These are phyloP conservation scores for Dasypus novemcinctus DNA, from an alignment of 2,113 vertebrate species.

Conservation along the genomic window DNA sequence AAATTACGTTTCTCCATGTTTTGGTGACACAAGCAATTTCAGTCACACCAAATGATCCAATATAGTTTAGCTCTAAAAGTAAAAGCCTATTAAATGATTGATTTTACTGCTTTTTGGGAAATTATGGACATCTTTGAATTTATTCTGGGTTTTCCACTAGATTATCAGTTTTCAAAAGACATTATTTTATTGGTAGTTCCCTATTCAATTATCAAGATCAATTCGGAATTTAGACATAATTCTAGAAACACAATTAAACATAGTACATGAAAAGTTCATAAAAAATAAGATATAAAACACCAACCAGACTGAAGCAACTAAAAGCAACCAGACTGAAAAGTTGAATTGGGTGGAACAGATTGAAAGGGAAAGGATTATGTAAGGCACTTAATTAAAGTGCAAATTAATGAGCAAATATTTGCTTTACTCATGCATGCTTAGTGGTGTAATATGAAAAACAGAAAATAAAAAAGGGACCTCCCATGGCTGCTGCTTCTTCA, in stretches of 20 bases:
- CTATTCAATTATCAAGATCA: background rate
- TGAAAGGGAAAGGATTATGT: background rate
- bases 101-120: slow-evolving; percentile 30
- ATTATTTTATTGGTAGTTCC: background rate
- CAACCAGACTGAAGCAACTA: background rate
- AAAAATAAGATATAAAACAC: background rate
- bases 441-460: background rate
- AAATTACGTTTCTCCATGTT: background rate
- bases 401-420: background rate
- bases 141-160: background rate
- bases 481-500: background rate
- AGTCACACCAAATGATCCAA: background rate
- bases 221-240: background rate
- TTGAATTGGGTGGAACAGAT: background rate
- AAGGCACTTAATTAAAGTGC: background rate
- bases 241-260: slow-evolving; percentile 26
- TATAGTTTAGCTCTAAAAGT: background rate
- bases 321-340: background rate
- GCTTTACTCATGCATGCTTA: background rate
- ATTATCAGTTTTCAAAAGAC: background rate
- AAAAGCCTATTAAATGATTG: slow-evolving; percentile 32
- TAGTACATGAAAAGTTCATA: background rate
- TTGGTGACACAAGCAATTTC: background rate
- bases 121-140: slow-evolving; percentile 31
- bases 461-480: background rate